Evolutionary conservation across 1,140 invertebrate genomes (phyloP).

Genomic region (Ladona fulva): DNA sequence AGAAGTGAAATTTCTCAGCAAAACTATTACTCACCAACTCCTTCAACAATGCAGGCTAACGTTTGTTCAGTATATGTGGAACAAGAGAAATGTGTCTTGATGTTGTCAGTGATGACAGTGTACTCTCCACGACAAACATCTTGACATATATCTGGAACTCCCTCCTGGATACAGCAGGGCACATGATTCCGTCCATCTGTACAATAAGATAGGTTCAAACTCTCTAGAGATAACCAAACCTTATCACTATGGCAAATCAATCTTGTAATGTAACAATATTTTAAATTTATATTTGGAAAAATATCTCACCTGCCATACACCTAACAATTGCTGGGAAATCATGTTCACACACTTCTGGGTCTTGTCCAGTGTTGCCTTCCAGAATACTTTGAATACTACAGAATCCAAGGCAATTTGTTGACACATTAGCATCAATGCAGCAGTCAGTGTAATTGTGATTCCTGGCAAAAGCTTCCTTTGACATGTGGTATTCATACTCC

Average conservation of each 20-base stretch:
- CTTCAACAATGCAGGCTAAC: constrained; percentile 68
- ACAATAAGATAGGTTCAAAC: no score
- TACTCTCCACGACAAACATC: constrained; percentile 78
- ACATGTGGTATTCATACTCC: constrained; percentile 30
- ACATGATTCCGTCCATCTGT: constrained; percentile 71
- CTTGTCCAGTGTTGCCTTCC: constrained; percentile 63
- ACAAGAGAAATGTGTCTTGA: constrained; percentile 74
- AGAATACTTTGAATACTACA: constrained; percentile 74
- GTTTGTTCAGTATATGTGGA: constrained; percentile 72
- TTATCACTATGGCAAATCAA: no score
- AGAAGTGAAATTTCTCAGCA: no score
- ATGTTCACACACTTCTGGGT: constrained; percentile 65
- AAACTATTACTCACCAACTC: constrained; percentile 50
- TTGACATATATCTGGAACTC: constrained; percentile 71
- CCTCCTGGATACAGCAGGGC: constrained; percentile 68
- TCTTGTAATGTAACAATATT: no score
- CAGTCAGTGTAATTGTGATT: constrained; percentile 68
- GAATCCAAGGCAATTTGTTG: constrained; percentile 58
- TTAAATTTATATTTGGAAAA: background rate
- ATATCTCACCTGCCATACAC: constrained; percentile 43
- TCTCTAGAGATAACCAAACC: no score
- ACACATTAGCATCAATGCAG: constrained; percentile 57
- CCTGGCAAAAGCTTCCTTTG: constrained; percentile 35
- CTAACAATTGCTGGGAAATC: constrained; percentile 67
- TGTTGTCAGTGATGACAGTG: constrained; percentile 69